phyloP scores from a whole-genome alignment of 2,113 vertebrate species.

The Lynx canadensis region DNA sequence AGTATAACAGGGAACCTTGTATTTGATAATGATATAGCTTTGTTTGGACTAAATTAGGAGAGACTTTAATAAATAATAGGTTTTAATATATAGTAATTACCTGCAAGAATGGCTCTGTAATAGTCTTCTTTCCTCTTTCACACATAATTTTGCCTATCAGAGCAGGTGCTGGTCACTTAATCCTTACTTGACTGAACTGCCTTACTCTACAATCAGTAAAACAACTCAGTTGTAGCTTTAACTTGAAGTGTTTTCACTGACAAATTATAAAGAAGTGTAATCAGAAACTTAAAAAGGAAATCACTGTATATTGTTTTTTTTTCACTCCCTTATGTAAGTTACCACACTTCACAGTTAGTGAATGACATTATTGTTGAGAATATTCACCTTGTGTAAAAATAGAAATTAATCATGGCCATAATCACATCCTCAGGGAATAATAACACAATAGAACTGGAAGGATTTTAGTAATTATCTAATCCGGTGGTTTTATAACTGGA shows the following conservation, averaged over 20 bases:
- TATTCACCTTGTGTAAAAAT: conserved; percentile 40
- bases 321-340: background rate
- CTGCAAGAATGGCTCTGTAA: background rate
- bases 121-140: background rate
- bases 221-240: background rate
- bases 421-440: background rate
- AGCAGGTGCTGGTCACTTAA: background rate
- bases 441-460: background rate
- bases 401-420: conserved; percentile 30
- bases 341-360: background rate
- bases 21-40: background rate
- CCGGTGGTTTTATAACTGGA: background rate
- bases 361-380: conserved; percentile 33
- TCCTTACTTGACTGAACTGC: background rate
- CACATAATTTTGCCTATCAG: background rate
- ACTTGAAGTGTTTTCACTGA: conserved; percentile 27
- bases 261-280: background rate
- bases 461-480: background rate
- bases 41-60: background rate
- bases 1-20: background rate
- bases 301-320: background rate
- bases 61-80: background rate
- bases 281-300: conserved; percentile 28
- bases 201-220: background rate
- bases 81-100: background rate